phyloP scores from a whole-genome alignment of 2,113 vertebrate genomes.

The Rhinolophus ferrumequinum region DNA sequence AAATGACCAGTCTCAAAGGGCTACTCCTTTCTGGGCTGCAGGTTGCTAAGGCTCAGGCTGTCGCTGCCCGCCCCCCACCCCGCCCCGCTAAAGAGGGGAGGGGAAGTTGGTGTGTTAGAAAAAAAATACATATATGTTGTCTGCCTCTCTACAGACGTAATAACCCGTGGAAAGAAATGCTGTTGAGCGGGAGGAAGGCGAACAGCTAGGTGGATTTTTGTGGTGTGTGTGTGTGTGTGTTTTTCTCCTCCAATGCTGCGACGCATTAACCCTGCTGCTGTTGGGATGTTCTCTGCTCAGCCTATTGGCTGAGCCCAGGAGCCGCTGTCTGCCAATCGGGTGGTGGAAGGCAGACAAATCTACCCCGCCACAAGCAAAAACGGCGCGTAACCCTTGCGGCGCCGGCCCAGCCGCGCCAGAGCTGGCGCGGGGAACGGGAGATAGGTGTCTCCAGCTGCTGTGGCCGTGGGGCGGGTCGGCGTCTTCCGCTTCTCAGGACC shows the following conservation, averaged over 20 bases:
- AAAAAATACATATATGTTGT: conserved; percentile 28
- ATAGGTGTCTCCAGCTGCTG: conserved; percentile 78
- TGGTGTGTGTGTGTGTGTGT: background rate
- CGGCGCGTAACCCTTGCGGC: conserved; percentile 81
- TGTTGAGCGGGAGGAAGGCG: conserved; percentile 43
- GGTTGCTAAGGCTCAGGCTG: conserved; percentile 78
- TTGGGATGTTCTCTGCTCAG: conserved; percentile 76
- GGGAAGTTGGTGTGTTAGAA: conserved; percentile 47
- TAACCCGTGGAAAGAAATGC: conserved; percentile 11
- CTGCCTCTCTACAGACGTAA: conserved; percentile 39
- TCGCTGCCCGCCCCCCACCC: background rate
- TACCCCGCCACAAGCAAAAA: conserved; percentile 85
- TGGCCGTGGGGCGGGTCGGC: conserved; percentile 75
- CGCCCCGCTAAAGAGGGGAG: conserved; percentile 64
- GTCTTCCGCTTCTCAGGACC: conserved; percentile 62
- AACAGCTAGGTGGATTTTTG: conserved; percentile 55
- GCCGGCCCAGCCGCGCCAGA: conserved; percentile 74
- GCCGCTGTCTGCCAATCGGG: conserved; percentile 86
- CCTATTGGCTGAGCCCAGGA: conserved; percentile 83
- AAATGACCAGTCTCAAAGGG: conserved; percentile 77
- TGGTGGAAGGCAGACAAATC: conserved; percentile 84
- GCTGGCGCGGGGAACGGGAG: conserved; percentile 74
- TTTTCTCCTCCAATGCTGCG: conserved; percentile 54
- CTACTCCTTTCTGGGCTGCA: conserved; percentile 70
- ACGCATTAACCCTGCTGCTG: conserved; percentile 79